A percentile compares a stretch with the other conserved stretches of the same genome.
These are phyloP conservation scores for Bugulina stolonifera DNA, from an alignment of 2,888 invertebrate genomes.

Conservation along the genomic window DNA sequence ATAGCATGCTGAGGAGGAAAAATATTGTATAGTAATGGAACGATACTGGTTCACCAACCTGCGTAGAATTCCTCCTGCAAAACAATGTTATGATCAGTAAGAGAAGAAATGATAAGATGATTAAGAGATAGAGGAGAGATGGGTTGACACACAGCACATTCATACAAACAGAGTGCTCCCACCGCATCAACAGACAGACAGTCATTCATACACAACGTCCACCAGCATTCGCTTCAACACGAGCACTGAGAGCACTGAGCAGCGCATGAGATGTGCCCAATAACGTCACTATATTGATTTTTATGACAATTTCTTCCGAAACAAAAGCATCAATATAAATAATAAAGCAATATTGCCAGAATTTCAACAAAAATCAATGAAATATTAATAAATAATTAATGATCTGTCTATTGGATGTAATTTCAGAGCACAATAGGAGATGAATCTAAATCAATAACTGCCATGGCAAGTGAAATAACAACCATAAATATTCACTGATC, in stretches of 20 bases:
- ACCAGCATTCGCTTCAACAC: background rate
- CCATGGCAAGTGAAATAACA: too few relatives aligned
- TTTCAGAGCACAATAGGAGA: background rate
- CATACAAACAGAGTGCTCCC: background rate
- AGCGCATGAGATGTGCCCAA: background rate
- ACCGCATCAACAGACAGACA: background rate
- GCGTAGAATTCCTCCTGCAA: background rate
- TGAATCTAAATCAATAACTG: background rate
- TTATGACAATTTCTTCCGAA: background rate
- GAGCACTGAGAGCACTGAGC: background rate
- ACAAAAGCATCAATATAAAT: background rate
- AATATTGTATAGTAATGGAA: constrained; percentile 11
- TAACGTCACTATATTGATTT: constrained; percentile 10
- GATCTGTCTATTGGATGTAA: background rate
- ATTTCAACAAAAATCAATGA: background rate
- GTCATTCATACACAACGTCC: background rate
- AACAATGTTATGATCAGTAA: background rate
- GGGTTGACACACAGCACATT: background rate
- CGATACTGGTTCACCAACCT: constrained; percentile 7
- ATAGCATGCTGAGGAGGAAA: background rate
- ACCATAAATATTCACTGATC: too few relatives aligned
- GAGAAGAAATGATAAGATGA: constrained; percentile 18
- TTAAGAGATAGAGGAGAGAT: background rate
- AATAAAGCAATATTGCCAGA: background rate
- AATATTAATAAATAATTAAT: background rate